These are phyloP conservation scores for Channallabes apus DNA, from an alignment of 2,797 vertebrate genomes.

Conservation along the genomic window DNA sequence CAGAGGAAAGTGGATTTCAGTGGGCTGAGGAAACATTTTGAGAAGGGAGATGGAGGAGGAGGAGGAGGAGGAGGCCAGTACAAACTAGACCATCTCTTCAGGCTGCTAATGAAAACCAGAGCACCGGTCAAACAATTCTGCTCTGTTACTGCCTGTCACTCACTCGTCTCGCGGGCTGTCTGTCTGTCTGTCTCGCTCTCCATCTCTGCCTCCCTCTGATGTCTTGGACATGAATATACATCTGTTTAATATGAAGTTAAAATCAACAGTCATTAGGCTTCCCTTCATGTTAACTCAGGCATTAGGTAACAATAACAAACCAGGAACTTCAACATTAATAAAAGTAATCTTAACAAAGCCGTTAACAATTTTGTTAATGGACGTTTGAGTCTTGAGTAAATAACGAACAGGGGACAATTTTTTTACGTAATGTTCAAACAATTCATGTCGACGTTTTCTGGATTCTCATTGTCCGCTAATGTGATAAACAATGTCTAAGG, in stretches of 20 bases:
- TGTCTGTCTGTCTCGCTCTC: conserved; percentile 30
- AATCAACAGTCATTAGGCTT: conserved; percentile 12
- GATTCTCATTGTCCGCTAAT: neutral
- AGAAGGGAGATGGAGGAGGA: conserved; percentile 21
- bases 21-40: conserved; percentile 39
- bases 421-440: neutral
- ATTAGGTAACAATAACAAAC: conserved; percentile 30
- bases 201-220: conserved; percentile 17
- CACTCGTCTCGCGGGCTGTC: conserved; percentile 40
- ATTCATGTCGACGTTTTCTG: neutral
- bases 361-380: conserved; percentile 10
- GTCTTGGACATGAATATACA: conserved; percentile 18
- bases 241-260: conserved; percentile 6
- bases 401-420: neutral
- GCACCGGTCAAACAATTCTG: conserved; percentile 71
- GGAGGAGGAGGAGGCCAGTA: conserved; percentile 63
- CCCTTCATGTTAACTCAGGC: conserved; percentile 15
- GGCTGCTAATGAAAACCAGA: conserved; percentile 80
- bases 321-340: conserved; percentile 5
- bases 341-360: conserved; percentile 13
- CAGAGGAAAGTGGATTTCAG: conserved; percentile 38
- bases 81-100: conserved; percentile 71
- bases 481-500: neutral
- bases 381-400: neutral
- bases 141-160: conserved; percentile 73